Conservation (phyloP, 1,140 invertebrate species). For the Drosophila erecta region DNA sequence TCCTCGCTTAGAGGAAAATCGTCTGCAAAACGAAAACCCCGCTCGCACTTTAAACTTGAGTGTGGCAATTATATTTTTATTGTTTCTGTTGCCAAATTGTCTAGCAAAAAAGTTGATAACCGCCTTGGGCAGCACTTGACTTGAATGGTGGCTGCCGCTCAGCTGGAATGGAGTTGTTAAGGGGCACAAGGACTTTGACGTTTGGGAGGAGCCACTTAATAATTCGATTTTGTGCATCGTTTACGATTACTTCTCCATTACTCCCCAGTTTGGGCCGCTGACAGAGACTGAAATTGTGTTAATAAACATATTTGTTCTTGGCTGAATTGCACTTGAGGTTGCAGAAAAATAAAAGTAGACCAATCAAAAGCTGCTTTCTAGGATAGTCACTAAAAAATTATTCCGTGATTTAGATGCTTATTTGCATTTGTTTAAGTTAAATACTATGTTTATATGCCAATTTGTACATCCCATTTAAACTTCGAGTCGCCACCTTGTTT, state of each 20-base stretch:
- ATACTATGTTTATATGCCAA: too few relatives aligned
- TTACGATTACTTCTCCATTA: constrained; percentile 20
- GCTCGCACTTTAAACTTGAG: constrained; percentile 21
- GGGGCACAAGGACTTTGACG: not conserved
- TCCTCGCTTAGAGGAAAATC: constrained; percentile 8
- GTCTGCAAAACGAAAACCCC: constrained; percentile 6
- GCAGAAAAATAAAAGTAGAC: too few relatives aligned
- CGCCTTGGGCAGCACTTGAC: constrained; percentile 56
- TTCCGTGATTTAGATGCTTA: too few relatives aligned
- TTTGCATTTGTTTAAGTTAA: too few relatives aligned
- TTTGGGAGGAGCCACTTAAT: constrained; percentile 9
- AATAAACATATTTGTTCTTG: not conserved
- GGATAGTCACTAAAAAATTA: too few relatives aligned
- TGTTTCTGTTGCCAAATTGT: constrained; percentile 76
- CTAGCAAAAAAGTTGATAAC: constrained; percentile 71
- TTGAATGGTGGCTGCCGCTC: constrained; percentile 22
- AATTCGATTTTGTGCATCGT: constrained; percentile 47
- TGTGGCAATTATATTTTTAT: constrained; percentile 77
- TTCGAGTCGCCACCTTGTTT: not conserved
- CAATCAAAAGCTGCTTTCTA: too few relatives aligned
- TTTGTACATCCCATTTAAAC: not conserved
- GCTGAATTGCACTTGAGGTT: too few relatives aligned
- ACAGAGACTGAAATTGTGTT: not conserved
- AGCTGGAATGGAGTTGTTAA: not conserved
- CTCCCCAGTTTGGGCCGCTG: not conserved